phyloP scores from a whole-genome alignment of 2,113 vertebrate genomes.

The Macquaria ambigua region DNA sequence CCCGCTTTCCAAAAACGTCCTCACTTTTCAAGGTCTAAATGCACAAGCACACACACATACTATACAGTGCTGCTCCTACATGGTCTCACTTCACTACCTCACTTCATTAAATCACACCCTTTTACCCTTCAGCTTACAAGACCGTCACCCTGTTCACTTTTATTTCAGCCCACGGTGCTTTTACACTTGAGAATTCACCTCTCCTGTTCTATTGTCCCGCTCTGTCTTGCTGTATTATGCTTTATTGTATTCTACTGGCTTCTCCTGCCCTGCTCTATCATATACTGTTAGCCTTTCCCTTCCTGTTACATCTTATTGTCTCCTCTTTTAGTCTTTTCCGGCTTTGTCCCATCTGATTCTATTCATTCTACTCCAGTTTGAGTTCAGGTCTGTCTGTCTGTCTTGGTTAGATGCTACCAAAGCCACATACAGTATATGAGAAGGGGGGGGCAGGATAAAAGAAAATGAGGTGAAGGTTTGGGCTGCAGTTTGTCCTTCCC shows the following conservation, averaged over 20 bases:
- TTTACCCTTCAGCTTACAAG: constrained; percentile 40
- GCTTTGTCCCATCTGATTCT: background rate
- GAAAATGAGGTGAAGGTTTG: constrained; percentile 67
- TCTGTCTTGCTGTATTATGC: constrained; percentile 36
- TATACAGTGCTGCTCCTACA: constrained; percentile 5
- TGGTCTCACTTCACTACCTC: constrained; percentile 35
- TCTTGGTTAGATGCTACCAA: background rate
- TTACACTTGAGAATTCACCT: constrained; percentile 12
- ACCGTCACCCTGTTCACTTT: constrained; percentile 34
- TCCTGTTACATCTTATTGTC: background rate
- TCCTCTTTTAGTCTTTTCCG: background rate
- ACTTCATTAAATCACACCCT: constrained; percentile 47
- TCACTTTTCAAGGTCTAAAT: background rate
- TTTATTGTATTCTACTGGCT: constrained; percentile 9
- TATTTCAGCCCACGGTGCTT: constrained; percentile 14
- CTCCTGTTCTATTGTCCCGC: constrained; percentile 31
- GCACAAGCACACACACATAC: background rate
- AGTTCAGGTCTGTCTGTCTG: constrained; percentile 1
- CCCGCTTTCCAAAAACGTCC: background rate
- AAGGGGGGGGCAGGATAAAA: background rate
- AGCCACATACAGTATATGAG: background rate
- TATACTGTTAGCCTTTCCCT: background rate
- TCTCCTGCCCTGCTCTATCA: constrained; percentile 13
- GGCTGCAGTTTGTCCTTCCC: constrained; percentile 71
- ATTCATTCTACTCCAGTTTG: constrained; percentile 17